Conservation (phyloP, 2,888 invertebrate genomes). For the Leucophora obtusa region DNA sequence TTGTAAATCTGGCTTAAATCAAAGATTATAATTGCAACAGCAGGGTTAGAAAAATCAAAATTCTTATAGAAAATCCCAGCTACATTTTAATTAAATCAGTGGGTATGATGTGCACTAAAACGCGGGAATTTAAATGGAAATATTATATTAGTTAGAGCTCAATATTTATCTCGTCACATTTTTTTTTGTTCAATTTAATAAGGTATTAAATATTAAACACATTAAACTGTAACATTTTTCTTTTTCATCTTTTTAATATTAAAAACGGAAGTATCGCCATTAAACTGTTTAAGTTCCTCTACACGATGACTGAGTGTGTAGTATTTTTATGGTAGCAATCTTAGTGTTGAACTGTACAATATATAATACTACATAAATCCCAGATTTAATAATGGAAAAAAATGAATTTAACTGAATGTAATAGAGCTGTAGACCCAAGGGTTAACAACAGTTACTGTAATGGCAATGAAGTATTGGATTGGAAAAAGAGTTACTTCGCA, state of each 20-base stretch:
- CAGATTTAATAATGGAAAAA: constrained; percentile 51
- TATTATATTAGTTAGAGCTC: not conserved
- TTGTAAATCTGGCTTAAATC: no score
- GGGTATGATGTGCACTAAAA: not conserved
- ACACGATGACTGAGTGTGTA: not conserved
- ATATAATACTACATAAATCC: constrained; percentile 48
- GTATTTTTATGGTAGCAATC: not conserved
- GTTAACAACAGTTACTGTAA: constrained; percentile 37
- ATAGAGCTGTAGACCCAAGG: constrained; percentile 43
- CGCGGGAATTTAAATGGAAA: not conserved
- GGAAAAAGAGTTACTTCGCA: constrained; percentile 16
- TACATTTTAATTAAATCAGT: not conserved
- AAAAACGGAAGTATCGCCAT: constrained; percentile 62
- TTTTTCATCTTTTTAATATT: constrained; percentile 47
- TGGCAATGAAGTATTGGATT: not conserved
- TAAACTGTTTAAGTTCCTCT: constrained; percentile 44
- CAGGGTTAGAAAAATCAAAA: not conserved
- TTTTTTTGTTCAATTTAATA: constrained; percentile 24
- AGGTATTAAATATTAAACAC: constrained; percentile 31
- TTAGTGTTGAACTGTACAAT: not conserved
- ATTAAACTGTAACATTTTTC: constrained; percentile 53
- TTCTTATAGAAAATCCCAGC: not conserved
- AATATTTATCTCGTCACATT: not conserved
- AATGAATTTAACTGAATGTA: constrained; percentile 15
- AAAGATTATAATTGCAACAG: not conserved